Evolutionary conservation across 2,888 invertebrate species (phyloP), one percentile per base, ranked within the genome.

Genomic region (Rhingia campestris): DNA sequence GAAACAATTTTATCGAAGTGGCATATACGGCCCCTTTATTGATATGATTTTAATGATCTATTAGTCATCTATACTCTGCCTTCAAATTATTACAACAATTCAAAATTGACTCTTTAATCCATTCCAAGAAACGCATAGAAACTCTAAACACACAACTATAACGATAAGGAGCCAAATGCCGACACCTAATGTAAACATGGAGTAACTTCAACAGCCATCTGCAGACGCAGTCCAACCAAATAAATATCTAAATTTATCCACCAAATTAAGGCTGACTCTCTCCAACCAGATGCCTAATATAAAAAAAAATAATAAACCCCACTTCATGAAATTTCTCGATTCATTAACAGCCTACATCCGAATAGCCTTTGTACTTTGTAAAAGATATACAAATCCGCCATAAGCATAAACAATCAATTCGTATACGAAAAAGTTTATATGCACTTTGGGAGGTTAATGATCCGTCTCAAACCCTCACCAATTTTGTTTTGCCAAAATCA

Each of bases 201-300:
- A 77, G 61, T 76, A 9, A 69, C 54, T 54, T 76, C 61, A 45
- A 56, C 47, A 41, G 6, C 30, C 56, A 70, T 70, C 47, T 64
- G 56, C 41, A 58, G 56, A 22, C 35, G n/a, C 4, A 54, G 33
- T 49, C 7, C 56, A 64, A 70, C 14, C 22, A 70, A 63, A 70
- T 49, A 70, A 70, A 70, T 33, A 33, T 54, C 61, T 39, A 47
- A 32, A 58, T 77, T 77, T 77, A 77, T 77, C 56, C 49, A 54
- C 45, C 47, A 37, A 63, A 45, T 53, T 59, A 43, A 37, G 14
- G 9, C 37, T 14, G 59, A 41, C 43, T 49, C 51, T 59, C 22
- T 45, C 4, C 6, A 33, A 35, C 47, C 47, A 74, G 41, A 64
- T 41, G 56, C 41, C 39, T 35, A 56, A 74, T 64, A 9, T 54